Base-by-base conservation (phyloP, 1,140 invertebrate species). In the Ostrea denselamellosa region DNA sequence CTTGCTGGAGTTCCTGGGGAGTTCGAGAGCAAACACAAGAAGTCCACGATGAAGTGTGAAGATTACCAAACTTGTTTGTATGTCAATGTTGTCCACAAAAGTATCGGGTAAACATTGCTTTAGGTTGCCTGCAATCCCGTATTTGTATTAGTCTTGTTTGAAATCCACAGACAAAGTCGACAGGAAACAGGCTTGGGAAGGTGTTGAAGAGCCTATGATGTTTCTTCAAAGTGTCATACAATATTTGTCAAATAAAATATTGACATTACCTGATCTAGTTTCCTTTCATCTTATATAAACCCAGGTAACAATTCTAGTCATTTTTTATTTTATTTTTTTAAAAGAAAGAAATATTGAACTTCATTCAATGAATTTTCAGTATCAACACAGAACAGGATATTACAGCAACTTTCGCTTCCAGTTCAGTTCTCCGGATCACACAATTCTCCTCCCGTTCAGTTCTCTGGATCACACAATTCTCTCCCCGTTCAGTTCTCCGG, bases 281-380 rank as follows among this genome's bases (percentile, higher is more conserved):
- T 77, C 68, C 68, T 77, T 77, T 77, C 28, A 77, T 77, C 68
- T 77, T 77, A 77, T 77, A 9, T 34, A 77, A 77, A 34, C 28
- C 68, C 12, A 28, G 2, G 68, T 25, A 77, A 77, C 25, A 77
- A 77, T 10, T 25, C 25, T 77, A 1, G 25, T n/a, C 56, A 62
- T 2, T 17, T 62, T 19, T 62, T n/a, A 19, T 62, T 62, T 62
- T 7, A 19, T 17, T 62, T 19, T 62, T 62, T 19, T 17, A 58
- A 12, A 58, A 7, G 12, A 62, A 19, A 62, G 5, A 2, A 17
- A 62, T 7, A 19, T 19, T 62, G 12, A 62, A n/a, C 56, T 44
- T 44, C 34, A 44, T 44, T 44, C 34, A 5, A 44, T 44, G 34
- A 44, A 44, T 44, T 44, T 44, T 44, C 34, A 44, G 5, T 44